Evolutionary conservation across 2,797 vertebrate species (phyloP), one percentile per base, ranked within the genome.

Genomic region (Limosa lapponica): DNA sequence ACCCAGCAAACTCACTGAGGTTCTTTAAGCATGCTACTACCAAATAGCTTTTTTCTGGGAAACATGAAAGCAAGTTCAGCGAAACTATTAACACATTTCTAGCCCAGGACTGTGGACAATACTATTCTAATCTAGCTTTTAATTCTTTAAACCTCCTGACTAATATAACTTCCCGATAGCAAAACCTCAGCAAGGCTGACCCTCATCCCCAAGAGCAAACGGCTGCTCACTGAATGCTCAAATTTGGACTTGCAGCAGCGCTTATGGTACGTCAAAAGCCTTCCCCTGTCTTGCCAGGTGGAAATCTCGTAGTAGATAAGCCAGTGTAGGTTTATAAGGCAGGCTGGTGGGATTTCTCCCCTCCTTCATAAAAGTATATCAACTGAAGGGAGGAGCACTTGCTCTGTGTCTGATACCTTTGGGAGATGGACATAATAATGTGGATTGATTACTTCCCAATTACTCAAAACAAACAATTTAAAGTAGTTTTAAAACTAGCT

Each of bases 181-280:
- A 58, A 44, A 75, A 75, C n/a, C 22, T 49, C 23, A 30, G 41
- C 27, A 39, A 44, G 30, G 28, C 43, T 2, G 24, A 69, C 8
- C 4, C 48, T 41, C 28, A 23, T 3, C 4, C 36, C 36, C 19
- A 36, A 85, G 34, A 2, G 1, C 7, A 8, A 77, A 71, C 1
- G 1, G 9, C 34, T 44, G 41, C n/a, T 57, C 36, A 32, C 17
- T 16, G 16, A 64, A 25, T 0, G 1, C 30, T 22, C 11, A 37
- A 43, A 73, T 51, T 36, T 6, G 5, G 67, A 83, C 20, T 15
- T 2, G 1, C 7, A 48, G 46, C 32, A 36, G 36, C 1, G 0
- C 59, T 73, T 15, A 8, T 0, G 2, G 34, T 24, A 32, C 1
- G 0, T n/a, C 34, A 36, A 55, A 62, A 73, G 36, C n/a, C 16